Conservation (phyloP, 2,888 invertebrate genomes). For the Schrankia costaestrigalis region DNA sequence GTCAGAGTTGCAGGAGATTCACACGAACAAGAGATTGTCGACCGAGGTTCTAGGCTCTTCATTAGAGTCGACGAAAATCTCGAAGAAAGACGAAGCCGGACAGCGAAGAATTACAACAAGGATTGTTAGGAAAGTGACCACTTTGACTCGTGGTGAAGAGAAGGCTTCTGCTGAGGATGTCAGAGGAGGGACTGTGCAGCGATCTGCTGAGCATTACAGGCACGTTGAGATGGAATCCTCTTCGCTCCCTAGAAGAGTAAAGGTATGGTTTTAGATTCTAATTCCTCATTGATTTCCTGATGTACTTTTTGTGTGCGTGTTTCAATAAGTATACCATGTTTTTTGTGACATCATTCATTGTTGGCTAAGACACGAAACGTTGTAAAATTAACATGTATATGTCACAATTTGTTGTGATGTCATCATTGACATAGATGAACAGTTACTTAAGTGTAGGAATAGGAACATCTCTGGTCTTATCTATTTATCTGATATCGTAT, state of each 20-base stretch:
- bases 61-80: constrained; percentile 90
- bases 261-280: constrained; percentile 78
- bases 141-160: constrained; percentile 92
- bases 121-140: constrained; percentile 93
- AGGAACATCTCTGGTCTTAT: background rate
- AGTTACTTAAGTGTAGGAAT: background rate
- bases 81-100: constrained; percentile 88
- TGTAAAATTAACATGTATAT: constrained; percentile 1
- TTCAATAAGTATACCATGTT: constrained; percentile 5
- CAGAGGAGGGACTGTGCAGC: constrained; percentile 80
- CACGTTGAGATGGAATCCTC: constrained; percentile 79
- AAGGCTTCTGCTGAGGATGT: constrained; percentile 86
- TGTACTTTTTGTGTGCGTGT: background rate
- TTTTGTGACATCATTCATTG: constrained; percentile 3
- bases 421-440: background rate
- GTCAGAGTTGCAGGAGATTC: constrained; percentile 86
- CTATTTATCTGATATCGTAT: no score
- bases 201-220: constrained; percentile 79
- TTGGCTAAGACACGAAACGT: constrained; percentile 7
- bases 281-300: background rate
- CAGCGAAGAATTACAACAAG: constrained; percentile 91
- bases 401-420: background rate
- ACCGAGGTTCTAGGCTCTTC: constrained; percentile 93
- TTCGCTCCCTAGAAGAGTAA: constrained; percentile 85
- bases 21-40: constrained; percentile 89